phyloP scores from a whole-genome alignment of 2,888 invertebrate species.

The Morinoia aosen region DNA sequence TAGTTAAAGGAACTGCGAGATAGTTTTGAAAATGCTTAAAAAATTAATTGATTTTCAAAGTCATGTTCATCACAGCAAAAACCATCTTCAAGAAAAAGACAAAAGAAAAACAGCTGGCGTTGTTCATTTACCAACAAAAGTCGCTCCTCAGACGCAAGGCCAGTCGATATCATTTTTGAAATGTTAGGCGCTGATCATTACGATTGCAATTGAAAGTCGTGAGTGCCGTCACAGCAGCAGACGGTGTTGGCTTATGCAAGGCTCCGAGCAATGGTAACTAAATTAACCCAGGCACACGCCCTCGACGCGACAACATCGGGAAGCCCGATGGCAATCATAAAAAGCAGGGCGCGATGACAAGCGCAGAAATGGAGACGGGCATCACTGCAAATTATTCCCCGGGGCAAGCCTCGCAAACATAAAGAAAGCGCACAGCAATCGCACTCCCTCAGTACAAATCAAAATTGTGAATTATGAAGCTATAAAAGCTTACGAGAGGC shows the following conservation, averaged over 20 bases:
- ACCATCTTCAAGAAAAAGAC: too few species aligned
- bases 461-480: conserved; percentile 28
- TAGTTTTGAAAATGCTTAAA: too few species aligned
- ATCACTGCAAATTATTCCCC: neutral
- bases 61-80: too few species aligned
- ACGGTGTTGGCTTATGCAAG: neutral
- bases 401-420: neutral
- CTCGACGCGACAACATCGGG: neutral
- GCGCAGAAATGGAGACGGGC: neutral
- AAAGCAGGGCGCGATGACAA: neutral
- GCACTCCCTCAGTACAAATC: neutral
- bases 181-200: neutral
- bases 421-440: neutral
- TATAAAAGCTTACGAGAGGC: neutral
- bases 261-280: neutral
- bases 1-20: neutral
- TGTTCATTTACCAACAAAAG: too few species aligned
- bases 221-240: neutral
- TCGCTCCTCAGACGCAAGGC: too few species aligned
- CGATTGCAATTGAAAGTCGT: neutral
- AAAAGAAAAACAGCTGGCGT: too few species aligned
- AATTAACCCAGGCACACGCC: neutral
- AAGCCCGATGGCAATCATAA: neutral
- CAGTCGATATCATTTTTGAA: neutral
- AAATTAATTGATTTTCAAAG: too few species aligned